Evolutionary conservation across 1,140 invertebrate species (phyloP).

Genomic region (Bombus terrestris): DNA sequence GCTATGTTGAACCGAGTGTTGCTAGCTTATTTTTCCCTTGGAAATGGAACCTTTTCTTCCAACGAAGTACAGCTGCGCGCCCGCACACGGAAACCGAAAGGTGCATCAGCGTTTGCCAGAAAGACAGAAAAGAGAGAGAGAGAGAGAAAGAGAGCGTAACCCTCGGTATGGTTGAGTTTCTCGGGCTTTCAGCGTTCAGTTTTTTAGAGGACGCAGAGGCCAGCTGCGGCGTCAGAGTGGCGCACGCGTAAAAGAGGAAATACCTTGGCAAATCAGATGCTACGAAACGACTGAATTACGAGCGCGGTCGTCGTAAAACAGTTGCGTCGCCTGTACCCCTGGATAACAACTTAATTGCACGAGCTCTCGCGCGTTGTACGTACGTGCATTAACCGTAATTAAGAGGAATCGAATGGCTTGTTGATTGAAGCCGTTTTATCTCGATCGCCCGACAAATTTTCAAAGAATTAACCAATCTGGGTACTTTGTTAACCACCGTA

Average conservation of each 20-base stretch:
- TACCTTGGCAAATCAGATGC: constrained; percentile 48
- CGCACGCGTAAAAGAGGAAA: constrained; percentile 32
- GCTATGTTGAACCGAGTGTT: too few species aligned
- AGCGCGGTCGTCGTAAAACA: constrained; percentile 31
- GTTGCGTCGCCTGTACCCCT: neutral
- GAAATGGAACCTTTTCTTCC: constrained; percentile 30
- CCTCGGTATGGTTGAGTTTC: constrained; percentile 30
- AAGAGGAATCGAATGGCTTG: constrained; percentile 19
- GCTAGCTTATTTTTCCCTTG: constrained; percentile 9
- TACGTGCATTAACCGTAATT: constrained; percentile 32
- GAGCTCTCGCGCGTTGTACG: constrained; percentile 19
- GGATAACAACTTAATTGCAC: constrained; percentile 44
- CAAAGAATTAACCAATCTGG: neutral
- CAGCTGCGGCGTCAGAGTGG: constrained; percentile 26
- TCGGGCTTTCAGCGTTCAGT: constrained; percentile 30
- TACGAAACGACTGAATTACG: constrained; percentile 52
- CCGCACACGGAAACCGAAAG: constrained; percentile 61
- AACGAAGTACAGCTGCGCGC: constrained; percentile 59
- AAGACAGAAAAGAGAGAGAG: neutral
- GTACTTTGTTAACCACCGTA: neutral
- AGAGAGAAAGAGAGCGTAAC: constrained; percentile 25
- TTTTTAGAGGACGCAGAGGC: constrained; percentile 28
- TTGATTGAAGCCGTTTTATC: constrained; percentile 6
- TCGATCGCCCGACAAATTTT: constrained; percentile 11
- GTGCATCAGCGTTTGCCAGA: constrained; percentile 45